Evolutionary conservation across 53 echinoderm and acorn worm species (phyloP), one percentile per base, ranked within the genome.

Genomic region (Luidia sarsii): DNA sequence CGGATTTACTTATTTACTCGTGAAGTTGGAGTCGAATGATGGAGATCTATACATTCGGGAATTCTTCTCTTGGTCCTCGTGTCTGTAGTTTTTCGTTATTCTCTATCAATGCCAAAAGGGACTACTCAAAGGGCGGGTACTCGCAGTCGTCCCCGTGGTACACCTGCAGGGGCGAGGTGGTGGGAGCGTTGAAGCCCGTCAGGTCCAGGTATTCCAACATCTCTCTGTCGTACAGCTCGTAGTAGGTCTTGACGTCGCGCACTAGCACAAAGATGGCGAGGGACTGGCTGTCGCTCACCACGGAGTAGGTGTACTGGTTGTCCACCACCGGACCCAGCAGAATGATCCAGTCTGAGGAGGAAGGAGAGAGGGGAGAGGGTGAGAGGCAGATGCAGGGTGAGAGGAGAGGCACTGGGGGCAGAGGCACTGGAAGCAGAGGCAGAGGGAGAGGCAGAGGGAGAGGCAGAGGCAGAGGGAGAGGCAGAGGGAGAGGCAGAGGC

Each of bases 141-240:
- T 65, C 67, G 54, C 91, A 91, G 45, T 91, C 87, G 34, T 50
- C 38, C 1, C 83, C 91, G 4, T 91, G 91, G 64, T 87, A 91
- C n/a, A 82, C 82, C 30, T 82, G 23, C 7, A 91, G 80, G 14
- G 91, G 83, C 33, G 33, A 31, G 23, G 50, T 74, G 1, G 41
- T 22, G 15, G 83, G 83, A 18, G 48, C 75, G 2, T 67, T 83
- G 64, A 91, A 91, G 9, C 91, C 87, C 18, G 67, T 83, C 63
- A 87, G 39, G 0, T 50, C 36, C 37, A 91, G 57, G 64, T 82
- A 91, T 30, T 77, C 83, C 37, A 74, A 15, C 38, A 87, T 68
- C 71, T 91, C 91, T 9, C 48, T 79, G 3, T 91, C 87, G 37
- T 91, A 91, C 16, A 39, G 39, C 14, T n/a, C 52, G 54, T 82